Evolutionary conservation across 1,140 invertebrate species (phyloP).

Genomic region (Copidosoma floridanum): DNA sequence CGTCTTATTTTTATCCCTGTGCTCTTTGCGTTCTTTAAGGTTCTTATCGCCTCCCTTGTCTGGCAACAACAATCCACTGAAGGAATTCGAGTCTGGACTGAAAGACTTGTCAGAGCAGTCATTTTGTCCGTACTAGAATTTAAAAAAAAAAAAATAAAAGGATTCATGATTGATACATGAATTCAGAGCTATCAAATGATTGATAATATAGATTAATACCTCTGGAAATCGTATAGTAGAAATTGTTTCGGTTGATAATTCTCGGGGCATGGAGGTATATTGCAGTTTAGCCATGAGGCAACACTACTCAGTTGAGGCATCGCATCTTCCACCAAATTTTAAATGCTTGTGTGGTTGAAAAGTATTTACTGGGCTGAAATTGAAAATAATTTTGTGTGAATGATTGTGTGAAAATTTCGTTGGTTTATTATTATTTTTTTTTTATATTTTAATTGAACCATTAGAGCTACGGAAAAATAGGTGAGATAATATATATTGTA

Average conservation of each 20-base stretch:
- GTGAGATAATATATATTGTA: too few species aligned
- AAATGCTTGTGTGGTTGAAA: background rate
- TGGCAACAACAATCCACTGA: slow-evolving; percentile 42
- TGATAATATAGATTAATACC: slow-evolving; percentile 31
- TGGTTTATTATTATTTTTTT: too few species aligned
- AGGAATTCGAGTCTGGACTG: slow-evolving; percentile 38
- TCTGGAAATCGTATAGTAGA: slow-evolving; percentile 52
- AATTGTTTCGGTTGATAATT: slow-evolving; percentile 57
- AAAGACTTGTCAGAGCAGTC: slow-evolving; percentile 39
- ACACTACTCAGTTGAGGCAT: slow-evolving; percentile 38
- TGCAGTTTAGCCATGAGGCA: slow-evolving; percentile 53
- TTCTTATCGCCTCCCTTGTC: slow-evolving; percentile 38
- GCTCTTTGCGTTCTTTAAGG: slow-evolving; percentile 44
- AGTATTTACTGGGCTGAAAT: background rate
- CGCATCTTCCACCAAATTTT: slow-evolving; percentile 36
- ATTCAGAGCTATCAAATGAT: too few species aligned
- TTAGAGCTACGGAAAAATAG: too few species aligned
- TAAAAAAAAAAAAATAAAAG: background rate
- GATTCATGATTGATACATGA: too few species aligned
- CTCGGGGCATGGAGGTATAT: slow-evolving; percentile 58
- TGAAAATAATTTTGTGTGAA: background rate
- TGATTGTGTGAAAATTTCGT: too few species aligned
- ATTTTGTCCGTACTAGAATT: slow-evolving; percentile 34
- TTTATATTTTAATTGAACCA: too few species aligned
- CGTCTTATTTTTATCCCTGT: slow-evolving; percentile 42